phyloP scores from a whole-genome alignment of 2,888 invertebrate species.

The Melinopterus prodromus region DNA sequence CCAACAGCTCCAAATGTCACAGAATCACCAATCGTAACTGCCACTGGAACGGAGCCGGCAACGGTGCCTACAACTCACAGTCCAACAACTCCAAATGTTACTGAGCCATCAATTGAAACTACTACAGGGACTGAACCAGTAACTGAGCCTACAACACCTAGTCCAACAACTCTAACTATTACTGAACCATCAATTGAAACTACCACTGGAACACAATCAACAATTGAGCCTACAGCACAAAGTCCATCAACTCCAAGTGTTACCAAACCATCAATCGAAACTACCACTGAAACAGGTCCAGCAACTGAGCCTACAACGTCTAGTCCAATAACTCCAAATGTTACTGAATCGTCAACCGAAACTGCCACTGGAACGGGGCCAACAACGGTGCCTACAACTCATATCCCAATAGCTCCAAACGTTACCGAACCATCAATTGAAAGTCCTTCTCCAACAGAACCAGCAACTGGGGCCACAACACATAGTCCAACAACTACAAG shows the following conservation, averaged over 20 bases:
- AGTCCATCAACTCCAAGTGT: background rate
- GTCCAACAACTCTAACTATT: background rate
- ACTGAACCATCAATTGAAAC: conserved; percentile 9
- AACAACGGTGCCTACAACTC: background rate
- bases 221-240: background rate
- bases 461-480: background rate
- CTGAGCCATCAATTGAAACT: background rate
- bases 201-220: background rate
- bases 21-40: background rate
- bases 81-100: background rate
- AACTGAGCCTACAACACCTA: conserved; percentile 1
- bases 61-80: background rate
- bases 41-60: background rate
- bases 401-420: background rate
- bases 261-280: background rate
- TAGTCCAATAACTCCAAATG: background rate
- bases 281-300: background rate
- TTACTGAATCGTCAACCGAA: background rate
- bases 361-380: background rate
- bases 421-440: background rate
- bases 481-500: background rate
- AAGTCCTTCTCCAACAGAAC: background rate
- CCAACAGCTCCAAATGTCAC: background rate
- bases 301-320: background rate
- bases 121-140: background rate